Percentiles rank a stretch among this genome's conserved stretches.
Evolutionary conservation across 53 echinoderm and acorn worm species (phyloP).

Genomic region (Temnopleurus reevesii): DNA sequence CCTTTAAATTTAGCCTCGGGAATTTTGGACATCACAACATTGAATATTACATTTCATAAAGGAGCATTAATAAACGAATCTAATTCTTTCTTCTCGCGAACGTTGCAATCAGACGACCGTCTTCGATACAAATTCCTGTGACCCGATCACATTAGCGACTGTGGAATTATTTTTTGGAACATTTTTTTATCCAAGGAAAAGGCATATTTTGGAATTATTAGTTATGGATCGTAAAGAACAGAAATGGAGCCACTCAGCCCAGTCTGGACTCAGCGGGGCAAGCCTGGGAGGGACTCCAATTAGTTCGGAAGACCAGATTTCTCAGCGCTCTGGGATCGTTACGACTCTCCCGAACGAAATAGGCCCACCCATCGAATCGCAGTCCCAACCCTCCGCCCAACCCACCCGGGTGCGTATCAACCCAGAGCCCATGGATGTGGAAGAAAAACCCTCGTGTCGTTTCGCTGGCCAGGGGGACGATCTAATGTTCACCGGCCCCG

Average conservation of each 20-base stretch:
- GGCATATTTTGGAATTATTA: neutral
- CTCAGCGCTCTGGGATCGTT: neutral
- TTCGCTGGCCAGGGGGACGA: neutral
- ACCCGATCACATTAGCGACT: too few species aligned
- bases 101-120: neutral
- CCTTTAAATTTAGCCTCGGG: neutral
- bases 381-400: neutral
- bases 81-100: neutral
- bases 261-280: neutral
- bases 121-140: neutral
- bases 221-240: neutral
- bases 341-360: neutral
- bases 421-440: slow-evolving; percentile 40
- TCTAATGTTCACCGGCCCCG: neutral
- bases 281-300: neutral
- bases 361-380: neutral
- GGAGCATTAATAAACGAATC: neutral
- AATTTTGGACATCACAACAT: neutral
- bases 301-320: neutral
- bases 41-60: neutral
- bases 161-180: neutral
- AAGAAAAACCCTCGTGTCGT: slow-evolving; percentile 43
- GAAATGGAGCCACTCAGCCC: neutral
- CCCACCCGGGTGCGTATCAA: neutral
- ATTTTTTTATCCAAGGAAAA: neutral